Base-by-base conservation (phyloP, 2,888 invertebrate species). In the Polyommatus iphigenia region DNA sequence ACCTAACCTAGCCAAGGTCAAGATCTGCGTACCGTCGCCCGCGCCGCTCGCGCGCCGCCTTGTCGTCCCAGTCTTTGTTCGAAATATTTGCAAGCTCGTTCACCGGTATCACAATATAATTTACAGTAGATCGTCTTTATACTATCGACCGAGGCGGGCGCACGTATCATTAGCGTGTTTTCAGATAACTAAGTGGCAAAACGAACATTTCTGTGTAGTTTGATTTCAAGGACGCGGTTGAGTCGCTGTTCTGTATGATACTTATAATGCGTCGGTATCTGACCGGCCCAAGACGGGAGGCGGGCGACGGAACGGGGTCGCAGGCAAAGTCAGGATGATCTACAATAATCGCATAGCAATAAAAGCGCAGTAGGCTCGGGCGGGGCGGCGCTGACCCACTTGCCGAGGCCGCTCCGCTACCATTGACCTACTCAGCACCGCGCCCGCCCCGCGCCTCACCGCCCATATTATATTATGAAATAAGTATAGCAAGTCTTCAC, bases 401-500 rank as follows among this genome's bases (percentile, higher is more conserved):
- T 83, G 84, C 83, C 80, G 80, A 82, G 82, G 81, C 81, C 82
- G 83, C 82, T 83, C 84, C 82, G 87, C 87, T 90, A 85, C 85
- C 85, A 85, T 84, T 85, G 85, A 86, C 86, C 85, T 82, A 85
- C 82, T 85, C 76, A 71, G 80, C 81, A 78, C 76, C 76, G 41
- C 77, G 80, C 80, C 79, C 78, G 77, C 79, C 78, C 76, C 71
- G 79, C 80, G 76, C 50, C 77, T 72, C 80, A 71, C 77, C 77
- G 62, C 71, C 62, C 46, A 59, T 46, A 76, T 54, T 67, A 67
- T 67, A 29, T 32, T 32, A 18, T 54, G 46, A 18, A 54, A 54
- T n/a, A n/a, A n/a, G n/a, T n/a, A n/a, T n/a, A n/a, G n/a, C n/a
- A 54, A 18, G 54, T 18, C 54, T 54, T 54, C 54, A 18, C 5